Evolutionary conservation across 64 coral and sea anemone species (phyloP), one percentile per base, ranked within the genome.

Genomic region (Montipora cactus): DNA sequence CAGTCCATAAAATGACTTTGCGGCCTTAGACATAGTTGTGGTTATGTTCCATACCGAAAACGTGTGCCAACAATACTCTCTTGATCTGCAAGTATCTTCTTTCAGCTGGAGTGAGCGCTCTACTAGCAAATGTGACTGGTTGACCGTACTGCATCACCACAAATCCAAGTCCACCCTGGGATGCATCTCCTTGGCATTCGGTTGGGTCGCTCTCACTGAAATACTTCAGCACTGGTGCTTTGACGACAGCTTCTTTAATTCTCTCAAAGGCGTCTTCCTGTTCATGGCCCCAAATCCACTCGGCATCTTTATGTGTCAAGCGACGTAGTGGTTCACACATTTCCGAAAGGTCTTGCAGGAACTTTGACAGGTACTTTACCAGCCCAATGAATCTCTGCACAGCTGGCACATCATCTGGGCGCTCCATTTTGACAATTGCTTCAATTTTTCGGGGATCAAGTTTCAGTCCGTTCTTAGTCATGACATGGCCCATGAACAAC

Each of bases 401-500:
- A 0, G 75, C 70, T 8, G 75, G 70, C 19, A 88, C 51, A 57
- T 88, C 68, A 75, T 18, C 71, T 25, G 72, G 91, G 18, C 57
- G 76, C 12, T 67, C 76, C 85, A 94, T 76, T 21, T 89, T 89
- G 37, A 47, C 52, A 22, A 90, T 83, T 75, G 87, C 87, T 22
- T 94, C 74, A 16, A 94, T 72, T 90, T 94, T 90, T 45, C 25
- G 22, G n/a, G 67, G 93, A 73, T 94, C 71, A 49, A 70, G 49
- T 47, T 94, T 94, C 16, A 85, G 68, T 61, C 87, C 70, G 44
- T 94, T 19, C 47, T 77, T 88, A 8, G 79, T 94, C 59, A 84
- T n/a, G 19, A 25, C 25, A 25, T 25, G 25, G 25, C 25, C 25
- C 25, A 25, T 25, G 25, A 25, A 25, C 25, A 1, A 90, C 78